Conservation (phyloP, 2,797 vertebrate genomes). For the Synanceia verrucosa region DNA sequence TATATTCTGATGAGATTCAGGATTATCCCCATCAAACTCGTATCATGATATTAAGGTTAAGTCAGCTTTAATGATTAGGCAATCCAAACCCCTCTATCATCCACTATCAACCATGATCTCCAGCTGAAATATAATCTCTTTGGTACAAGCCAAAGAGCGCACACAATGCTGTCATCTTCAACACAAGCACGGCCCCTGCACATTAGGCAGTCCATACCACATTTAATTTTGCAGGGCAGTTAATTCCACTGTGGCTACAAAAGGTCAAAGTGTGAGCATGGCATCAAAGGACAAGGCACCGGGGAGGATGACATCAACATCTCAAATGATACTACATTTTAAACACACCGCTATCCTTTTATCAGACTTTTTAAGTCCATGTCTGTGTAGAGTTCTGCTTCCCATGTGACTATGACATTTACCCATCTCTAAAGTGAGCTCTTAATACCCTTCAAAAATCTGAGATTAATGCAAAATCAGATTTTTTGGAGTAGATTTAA, state of each 20-base stretch:
- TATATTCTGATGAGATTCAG: conserved; percentile 40
- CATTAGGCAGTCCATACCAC: conserved; percentile 38
- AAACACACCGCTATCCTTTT: conserved; percentile 15
- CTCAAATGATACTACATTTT: conserved; percentile 15
- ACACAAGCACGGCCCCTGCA: conserved; percentile 24
- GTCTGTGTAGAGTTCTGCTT: neutral
- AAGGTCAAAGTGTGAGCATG: conserved; percentile 39
- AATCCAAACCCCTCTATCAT: conserved; percentile 55
- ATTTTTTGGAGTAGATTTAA: conserved; percentile 44
- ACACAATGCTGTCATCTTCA: conserved; percentile 23
- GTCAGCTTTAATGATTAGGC: conserved; percentile 67
- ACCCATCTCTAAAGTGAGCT: conserved; percentile 22
- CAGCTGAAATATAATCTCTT: conserved; percentile 59
- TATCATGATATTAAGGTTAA: conserved; percentile 75
- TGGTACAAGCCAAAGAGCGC: conserved; percentile 36
- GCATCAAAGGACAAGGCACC: conserved; percentile 25
- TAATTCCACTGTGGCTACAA: conserved; percentile 48
- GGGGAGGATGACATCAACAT: conserved; percentile 21
- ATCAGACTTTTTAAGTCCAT: neutral
- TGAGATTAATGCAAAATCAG: conserved; percentile 58
- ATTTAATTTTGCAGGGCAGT: conserved; percentile 38
- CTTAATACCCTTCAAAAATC: conserved; percentile 53
- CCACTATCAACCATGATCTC: conserved; percentile 62
- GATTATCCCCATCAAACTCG: conserved; percentile 55
- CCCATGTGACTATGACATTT: conserved; percentile 5